Evolutionary conservation across 2,888 invertebrate species (phyloP).

Genomic region (Ganaspis brasiliensis): DNA sequence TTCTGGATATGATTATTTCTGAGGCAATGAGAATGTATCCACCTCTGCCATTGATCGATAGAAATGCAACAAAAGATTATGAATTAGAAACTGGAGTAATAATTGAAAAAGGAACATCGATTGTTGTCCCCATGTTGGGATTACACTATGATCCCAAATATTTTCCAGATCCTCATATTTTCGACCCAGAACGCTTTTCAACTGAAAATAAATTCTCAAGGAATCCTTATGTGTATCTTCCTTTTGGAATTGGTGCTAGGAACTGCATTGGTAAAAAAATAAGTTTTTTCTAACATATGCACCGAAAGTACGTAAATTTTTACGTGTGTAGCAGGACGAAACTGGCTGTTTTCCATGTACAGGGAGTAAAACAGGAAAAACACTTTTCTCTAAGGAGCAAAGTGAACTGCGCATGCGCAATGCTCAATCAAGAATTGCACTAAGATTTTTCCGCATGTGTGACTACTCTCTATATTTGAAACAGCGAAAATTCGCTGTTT

Average conservation of each 20-base stretch:
- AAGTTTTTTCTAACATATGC: background rate
- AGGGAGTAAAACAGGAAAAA: too few relatives aligned
- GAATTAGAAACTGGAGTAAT: slow-evolving; percentile 65
- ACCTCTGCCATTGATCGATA: slow-evolving; percentile 71
- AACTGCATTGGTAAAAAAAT: slow-evolving; percentile 73
- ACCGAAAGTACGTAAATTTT: too few relatives aligned
- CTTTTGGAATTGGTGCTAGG: slow-evolving; percentile 77
- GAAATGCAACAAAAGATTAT: slow-evolving; percentile 68
- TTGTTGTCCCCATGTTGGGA: slow-evolving; percentile 74
- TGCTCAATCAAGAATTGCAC: too few relatives aligned
- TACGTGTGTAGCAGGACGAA: too few relatives aligned
- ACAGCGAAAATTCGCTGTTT: too few relatives aligned
- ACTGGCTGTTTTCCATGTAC: too few relatives aligned
- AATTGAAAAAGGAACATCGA: slow-evolving; percentile 73
- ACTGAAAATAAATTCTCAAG: slow-evolving; percentile 72
- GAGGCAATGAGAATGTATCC: slow-evolving; percentile 80
- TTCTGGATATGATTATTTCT: too few relatives aligned
- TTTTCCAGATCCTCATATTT: slow-evolving; percentile 77
- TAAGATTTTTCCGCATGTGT: background rate
- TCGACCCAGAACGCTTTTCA: slow-evolving; percentile 79
- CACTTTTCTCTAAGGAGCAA: too few relatives aligned
- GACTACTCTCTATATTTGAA: too few relatives aligned
- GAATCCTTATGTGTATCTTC: slow-evolving; percentile 70
- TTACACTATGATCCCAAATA: too few relatives aligned
- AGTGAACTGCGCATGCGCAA: too few relatives aligned